These are phyloP conservation scores for Plectrocnemia conspersa DNA, from an alignment of 1,140 invertebrate genomes.

Conservation along the genomic window DNA sequence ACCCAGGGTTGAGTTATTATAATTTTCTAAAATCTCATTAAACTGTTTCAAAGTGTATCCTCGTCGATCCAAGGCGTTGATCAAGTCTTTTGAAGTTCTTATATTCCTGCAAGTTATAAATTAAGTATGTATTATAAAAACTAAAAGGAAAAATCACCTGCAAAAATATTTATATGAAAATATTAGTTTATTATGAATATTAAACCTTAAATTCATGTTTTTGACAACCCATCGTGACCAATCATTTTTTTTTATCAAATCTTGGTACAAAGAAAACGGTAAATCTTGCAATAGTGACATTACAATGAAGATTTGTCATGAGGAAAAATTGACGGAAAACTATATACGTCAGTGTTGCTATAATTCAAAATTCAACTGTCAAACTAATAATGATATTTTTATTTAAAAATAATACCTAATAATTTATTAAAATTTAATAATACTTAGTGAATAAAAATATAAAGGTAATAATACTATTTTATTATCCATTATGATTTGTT, in stretches of 20 bases:
- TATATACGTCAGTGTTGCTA: too few relatives aligned
- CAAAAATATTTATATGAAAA: background rate
- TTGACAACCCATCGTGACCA: conserved; percentile 16
- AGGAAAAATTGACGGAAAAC: too few relatives aligned
- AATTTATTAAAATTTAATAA: too few relatives aligned
- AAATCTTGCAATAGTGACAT: conserved; percentile 28
- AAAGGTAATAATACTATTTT: too few relatives aligned
- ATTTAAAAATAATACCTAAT: too few relatives aligned
- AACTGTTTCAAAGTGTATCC: conserved; percentile 25
- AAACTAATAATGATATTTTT: too few relatives aligned
- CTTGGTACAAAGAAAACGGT: conserved; percentile 22
- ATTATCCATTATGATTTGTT: too few relatives aligned
- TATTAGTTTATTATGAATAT: background rate
- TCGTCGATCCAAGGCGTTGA: conserved; percentile 24
- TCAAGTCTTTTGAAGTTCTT: conserved; percentile 15
- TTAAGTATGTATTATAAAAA: background rate
- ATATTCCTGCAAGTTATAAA: conserved; percentile 13
- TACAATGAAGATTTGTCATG: too few relatives aligned
- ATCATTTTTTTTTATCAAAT: conserved; percentile 25
- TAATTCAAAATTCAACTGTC: too few relatives aligned
- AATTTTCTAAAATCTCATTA: conserved; percentile 23
- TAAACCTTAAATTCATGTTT: conserved; percentile 21
- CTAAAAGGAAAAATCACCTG: background rate
- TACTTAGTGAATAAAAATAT: too few relatives aligned
- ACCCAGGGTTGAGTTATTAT: background rate